phyloP scores from a whole-genome alignment of 2,797 vertebrate genomes.

The Phylloscopus collybita region DNA sequence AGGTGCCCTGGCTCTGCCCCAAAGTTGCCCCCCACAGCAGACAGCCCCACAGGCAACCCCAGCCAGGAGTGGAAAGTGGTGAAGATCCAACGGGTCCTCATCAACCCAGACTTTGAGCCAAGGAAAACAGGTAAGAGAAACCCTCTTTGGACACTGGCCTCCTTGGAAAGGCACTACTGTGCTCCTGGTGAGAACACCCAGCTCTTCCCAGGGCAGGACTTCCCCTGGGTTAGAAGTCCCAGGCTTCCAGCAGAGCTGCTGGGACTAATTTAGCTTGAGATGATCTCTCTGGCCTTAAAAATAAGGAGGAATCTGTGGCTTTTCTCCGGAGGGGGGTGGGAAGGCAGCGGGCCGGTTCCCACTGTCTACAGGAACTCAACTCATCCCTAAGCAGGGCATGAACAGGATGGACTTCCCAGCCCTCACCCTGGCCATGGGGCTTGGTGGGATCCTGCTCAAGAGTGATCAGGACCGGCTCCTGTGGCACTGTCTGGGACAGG shows the following conservation, averaged over 20 bases:
- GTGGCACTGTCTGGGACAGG: background rate
- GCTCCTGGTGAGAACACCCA: background rate
- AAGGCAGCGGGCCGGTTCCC: background rate
- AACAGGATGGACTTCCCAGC: background rate
- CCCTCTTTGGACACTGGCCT: background rate
- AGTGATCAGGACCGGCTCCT: background rate
- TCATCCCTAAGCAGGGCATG: rapidly evolving
- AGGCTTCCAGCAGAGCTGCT: background rate
- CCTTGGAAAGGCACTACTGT: background rate
- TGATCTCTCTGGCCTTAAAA: constrained; percentile 52
- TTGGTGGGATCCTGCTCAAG: background rate
- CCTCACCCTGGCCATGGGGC: background rate
- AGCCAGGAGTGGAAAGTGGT: constrained; percentile 67
- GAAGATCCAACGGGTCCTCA: constrained; percentile 59
- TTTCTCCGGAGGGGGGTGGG: background rate
- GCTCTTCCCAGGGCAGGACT: constrained; percentile 23
- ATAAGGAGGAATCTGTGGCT: background rate
- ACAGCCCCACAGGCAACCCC: background rate
- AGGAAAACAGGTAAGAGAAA: constrained; percentile 73
- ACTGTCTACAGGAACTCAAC: background rate
- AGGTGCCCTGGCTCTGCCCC: background rate
- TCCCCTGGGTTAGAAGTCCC: background rate
- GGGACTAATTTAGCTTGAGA: constrained; percentile 8
- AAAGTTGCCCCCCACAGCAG: background rate
- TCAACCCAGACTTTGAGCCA: background rate